Conservation (phyloP, 2,888 invertebrate species). For the Cantharis rustica region DNA sequence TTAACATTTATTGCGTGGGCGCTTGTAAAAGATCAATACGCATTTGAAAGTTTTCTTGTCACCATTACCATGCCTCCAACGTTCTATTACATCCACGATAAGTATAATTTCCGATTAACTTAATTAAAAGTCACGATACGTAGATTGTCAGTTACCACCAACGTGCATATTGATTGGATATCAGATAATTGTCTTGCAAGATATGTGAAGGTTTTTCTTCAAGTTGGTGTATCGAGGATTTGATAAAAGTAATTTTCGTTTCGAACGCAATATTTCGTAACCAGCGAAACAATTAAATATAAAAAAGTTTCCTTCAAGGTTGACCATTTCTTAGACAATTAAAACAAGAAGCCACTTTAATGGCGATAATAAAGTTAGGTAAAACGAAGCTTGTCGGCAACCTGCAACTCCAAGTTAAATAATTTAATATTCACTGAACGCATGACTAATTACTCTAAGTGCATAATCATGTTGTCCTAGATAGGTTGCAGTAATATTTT, state of each 20-base stretch:
- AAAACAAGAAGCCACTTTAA: not conserved
- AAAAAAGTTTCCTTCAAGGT: not conserved
- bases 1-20: no score
- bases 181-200: not conserved
- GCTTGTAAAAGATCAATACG: not conserved
- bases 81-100: not conserved
- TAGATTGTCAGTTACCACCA: not conserved
- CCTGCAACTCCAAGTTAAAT: not conserved
- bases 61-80: not conserved
- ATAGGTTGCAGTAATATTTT: constrained; percentile 4
- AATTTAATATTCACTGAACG: not conserved
- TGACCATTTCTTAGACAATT: not conserved
- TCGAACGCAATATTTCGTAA: not conserved
- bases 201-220: not conserved
- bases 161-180: not conserved
- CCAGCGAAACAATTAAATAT: not conserved
- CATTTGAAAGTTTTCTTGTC: not conserved
- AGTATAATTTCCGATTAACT: not conserved
- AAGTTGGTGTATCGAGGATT: not conserved
- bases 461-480: constrained; percentile 17
- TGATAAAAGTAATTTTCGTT: not conserved
- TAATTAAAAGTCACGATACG: not conserved
- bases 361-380: not conserved
- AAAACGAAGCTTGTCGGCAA: not conserved
- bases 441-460: constrained; percentile 11